phyloP scores from a whole-genome alignment of 1,140 invertebrate genomes.

The Drosophila mojavensis region DNA sequence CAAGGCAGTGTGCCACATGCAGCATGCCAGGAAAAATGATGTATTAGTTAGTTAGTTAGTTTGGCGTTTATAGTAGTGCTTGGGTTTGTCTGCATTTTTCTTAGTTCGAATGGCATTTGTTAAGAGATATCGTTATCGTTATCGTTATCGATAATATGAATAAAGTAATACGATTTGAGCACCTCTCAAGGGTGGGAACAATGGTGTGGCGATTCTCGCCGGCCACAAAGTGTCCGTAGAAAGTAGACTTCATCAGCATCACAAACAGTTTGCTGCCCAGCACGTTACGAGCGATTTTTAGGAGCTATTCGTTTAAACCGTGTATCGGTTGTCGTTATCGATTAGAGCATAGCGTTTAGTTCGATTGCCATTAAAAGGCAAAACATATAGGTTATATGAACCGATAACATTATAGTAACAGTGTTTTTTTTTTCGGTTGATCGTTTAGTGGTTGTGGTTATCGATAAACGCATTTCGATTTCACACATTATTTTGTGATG shows the following conservation, averaged over 20 bases:
- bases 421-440: background rate
- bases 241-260: constrained; percentile 95
- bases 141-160: background rate
- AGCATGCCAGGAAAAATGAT: constrained; percentile 22
- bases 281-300: constrained; percentile 92
- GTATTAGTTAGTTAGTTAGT: constrained; percentile 6
- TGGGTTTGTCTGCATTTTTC: background rate
- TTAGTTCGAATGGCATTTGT: constrained; percentile 4
- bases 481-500: background rate
- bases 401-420: no score
- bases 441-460: background rate
- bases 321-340: constrained; percentile 23
- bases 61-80: constrained; percentile 3
- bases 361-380: background rate
- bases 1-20: constrained; percentile 2
- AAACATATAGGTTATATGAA: constrained; percentile 5
- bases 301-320: constrained; percentile 87
- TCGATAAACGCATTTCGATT: background rate
- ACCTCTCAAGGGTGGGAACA: constrained; percentile 91
- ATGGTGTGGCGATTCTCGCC: constrained; percentile 96
- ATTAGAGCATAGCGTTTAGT: background rate
- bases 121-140: background rate
- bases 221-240: constrained; percentile 99
- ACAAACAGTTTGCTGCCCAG: constrained; percentile 94
- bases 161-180: constrained; percentile 13